Evolutionary conservation across 1,140 invertebrate species (phyloP).

Genomic region (Drosophila ambigua): DNA sequence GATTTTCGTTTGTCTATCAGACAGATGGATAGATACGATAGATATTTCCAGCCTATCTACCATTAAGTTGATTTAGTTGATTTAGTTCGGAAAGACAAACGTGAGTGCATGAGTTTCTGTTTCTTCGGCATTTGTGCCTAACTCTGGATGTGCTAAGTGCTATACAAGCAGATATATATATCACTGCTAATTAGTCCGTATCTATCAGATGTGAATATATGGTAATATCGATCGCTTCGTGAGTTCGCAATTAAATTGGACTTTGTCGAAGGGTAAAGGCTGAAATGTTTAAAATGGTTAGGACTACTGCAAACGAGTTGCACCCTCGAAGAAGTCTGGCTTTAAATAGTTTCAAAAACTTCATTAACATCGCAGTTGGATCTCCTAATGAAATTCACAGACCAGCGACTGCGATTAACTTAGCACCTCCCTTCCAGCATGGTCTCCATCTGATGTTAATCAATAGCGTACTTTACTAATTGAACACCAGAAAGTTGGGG

Average conservation of each 20-base stretch:
- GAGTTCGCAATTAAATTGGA: conserved; percentile 31
- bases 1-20: background rate
- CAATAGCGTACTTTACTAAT: conserved; percentile 37
- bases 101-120: conserved; percentile 27
- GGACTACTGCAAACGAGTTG: conserved; percentile 1
- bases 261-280: conserved; percentile 1
- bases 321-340: background rate
- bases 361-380: conserved; percentile 19
- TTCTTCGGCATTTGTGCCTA: background rate
- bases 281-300: background rate
- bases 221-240: conserved; percentile 4
- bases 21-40: background rate
- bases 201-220: conserved; percentile 1
- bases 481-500: conserved; percentile 40
- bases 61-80: conserved; percentile 33
- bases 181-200: conserved; percentile 48
- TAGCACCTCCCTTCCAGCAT: conserved; percentile 54
- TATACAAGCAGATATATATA: conserved; percentile 27
- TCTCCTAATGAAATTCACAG: conserved; percentile 50
- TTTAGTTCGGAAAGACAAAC: conserved; percentile 27
- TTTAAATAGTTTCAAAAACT: conserved; percentile 39
- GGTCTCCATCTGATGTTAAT: conserved; percentile 48
- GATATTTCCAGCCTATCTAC: conserved; percentile 38
- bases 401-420: conserved; percentile 55
- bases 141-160: conserved; percentile 30